Base-by-base conservation (phyloP, 2,888 invertebrate species). In the Sinohyriopsis cumingii region DNA sequence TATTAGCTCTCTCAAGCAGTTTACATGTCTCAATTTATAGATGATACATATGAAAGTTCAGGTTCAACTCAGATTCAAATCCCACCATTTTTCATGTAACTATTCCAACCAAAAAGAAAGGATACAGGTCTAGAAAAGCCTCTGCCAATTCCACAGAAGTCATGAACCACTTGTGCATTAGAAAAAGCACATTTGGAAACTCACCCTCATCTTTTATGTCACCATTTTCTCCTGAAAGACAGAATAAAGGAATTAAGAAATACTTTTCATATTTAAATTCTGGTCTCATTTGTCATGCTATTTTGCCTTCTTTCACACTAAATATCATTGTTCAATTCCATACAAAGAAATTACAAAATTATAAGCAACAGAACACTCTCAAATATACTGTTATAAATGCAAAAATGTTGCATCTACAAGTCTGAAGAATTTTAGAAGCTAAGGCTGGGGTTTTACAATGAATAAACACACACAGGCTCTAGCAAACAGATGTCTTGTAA, bases 131-230 rank as follows among this genome's bases (percentile, higher is more conserved):
- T 55, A 90, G 83, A 68, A 91, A 87, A 56, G 84, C 83, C 75
- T 88, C 82, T 6, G 90, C 91, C 63, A 91, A 86, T 62, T 73
- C 73, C 61, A 88, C 86, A 20, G 90, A 90, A 65, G 89, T 84
- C 81, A 90, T 86, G 74, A 91, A 89, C 91, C 91, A 91, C 77
- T 90, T 90, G 80, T 91, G 91, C 86, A 91, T 90, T 69, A 91
- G 85, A 80, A 91, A 90, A 69, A 91, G 83, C n/a, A 89, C 88
- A 53, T 86, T 82, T 3, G 91, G 90, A 69, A 89, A 90, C 79
- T 89, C 88, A 65, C 83, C 83, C 68, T 83, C 83, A 24, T 80
- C 82, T 28, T 76, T 67, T 63, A 87, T 79, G 33, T 82, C 82
- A 25, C 89, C 90, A 71, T 84, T 82, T 28, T 84, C 85, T 66